Conservation (phyloP, 1,140 invertebrate species). For the Drosophila punjabiensis region DNA sequence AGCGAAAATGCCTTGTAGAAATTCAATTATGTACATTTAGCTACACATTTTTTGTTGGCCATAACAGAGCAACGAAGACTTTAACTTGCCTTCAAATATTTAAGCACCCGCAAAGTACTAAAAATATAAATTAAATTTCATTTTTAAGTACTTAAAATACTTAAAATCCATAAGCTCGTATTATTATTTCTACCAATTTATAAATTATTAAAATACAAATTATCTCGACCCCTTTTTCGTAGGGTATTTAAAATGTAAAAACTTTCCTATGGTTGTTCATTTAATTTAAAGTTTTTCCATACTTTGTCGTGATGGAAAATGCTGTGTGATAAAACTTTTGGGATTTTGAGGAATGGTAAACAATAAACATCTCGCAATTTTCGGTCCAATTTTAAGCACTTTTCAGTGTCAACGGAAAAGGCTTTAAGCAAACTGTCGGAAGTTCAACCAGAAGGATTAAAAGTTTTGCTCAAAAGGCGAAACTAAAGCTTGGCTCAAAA, state of each 20-base stretch:
- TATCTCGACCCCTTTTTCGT: too few relatives aligned
- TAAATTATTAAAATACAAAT: not conserved
- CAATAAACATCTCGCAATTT: constrained; percentile 61
- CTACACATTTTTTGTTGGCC: constrained; percentile 12
- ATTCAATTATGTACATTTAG: constrained; percentile 44
- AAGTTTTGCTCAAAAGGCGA: constrained; percentile 66
- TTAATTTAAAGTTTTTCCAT: constrained; percentile 49
- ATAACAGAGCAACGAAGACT: not conserved
- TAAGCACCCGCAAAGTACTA: not conserved
- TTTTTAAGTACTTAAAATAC: not conserved
- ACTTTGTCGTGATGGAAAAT: constrained; percentile 1
- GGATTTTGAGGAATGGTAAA: constrained; percentile 45
- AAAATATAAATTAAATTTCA: not conserved
- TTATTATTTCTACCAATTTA: not conserved
- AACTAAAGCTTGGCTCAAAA: constrained; percentile 54
- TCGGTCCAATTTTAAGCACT: constrained; percentile 48
- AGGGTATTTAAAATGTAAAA: constrained; percentile 16
- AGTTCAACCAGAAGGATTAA: constrained; percentile 72
- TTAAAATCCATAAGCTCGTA: not conserved
- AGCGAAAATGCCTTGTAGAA: constrained; percentile 22
- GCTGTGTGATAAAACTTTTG: constrained; percentile 27
- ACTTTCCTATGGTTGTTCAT: constrained; percentile 31
- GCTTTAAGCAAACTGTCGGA: constrained; percentile 55
- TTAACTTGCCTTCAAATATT: not conserved
- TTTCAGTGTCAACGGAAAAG: constrained; percentile 68